Evolutionary conservation across 2,888 invertebrate genomes (phyloP).

Genomic region (Craniophora ligustri): DNA sequence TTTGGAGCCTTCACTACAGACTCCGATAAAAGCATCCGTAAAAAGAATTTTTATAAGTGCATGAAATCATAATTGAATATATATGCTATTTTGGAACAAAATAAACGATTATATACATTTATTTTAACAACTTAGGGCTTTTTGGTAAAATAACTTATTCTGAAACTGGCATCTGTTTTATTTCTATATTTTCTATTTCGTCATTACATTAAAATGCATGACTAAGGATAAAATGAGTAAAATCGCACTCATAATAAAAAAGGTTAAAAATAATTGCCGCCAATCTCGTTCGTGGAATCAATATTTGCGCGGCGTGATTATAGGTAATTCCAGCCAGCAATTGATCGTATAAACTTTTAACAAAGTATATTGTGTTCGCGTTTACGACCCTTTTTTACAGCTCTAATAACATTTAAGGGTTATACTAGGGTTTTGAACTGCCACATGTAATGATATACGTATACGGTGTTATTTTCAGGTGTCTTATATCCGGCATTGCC

Average conservation of each 20-base stretch:
- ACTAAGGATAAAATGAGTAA: conserved; percentile 5
- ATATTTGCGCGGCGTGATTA: conserved; percentile 29
- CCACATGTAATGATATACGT: not conserved
- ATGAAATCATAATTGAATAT: no score
- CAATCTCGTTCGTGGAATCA: conserved; percentile 40
- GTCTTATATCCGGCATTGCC: no score
- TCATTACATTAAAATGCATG: conserved; percentile 8
- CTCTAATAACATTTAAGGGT: conserved; percentile 21
- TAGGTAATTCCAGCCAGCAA: conserved; percentile 18
- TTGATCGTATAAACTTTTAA: conserved; percentile 25
- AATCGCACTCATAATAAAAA: conserved; percentile 5
- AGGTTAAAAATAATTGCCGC: conserved; percentile 14
- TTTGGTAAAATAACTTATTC: no score
- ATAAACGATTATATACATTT: no score
- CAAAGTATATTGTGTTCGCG: conserved; percentile 9
- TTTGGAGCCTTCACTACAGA: no score
- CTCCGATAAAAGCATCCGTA: no score
- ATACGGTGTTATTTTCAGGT: no score
- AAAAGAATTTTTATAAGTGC: no score
- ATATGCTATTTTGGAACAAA: no score
- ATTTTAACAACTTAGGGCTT: no score
- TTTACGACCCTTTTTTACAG: conserved; percentile 27
- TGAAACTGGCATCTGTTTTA: no score
- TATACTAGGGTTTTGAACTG: conserved; percentile 13
- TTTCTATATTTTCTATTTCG: no score